phyloP scores from a whole-genome alignment of 30 jellyfish, hydroid and myxozoan genomes.

The Turritopsis rubra region DNA sequence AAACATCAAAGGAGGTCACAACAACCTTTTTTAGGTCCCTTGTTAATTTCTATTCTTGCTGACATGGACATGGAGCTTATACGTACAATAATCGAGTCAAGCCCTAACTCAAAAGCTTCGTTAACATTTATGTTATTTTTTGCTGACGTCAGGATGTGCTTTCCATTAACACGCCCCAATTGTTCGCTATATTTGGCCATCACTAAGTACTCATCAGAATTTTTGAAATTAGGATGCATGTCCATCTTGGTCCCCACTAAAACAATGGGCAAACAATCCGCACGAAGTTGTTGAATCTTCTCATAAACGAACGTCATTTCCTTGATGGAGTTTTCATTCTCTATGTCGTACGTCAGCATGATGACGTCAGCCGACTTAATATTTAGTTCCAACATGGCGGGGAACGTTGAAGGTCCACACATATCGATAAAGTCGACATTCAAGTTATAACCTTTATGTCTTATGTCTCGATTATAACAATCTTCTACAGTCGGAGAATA shows the following conservation, averaged over 20 bases:
- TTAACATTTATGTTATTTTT: slow-evolving; percentile 28
- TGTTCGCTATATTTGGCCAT: not conserved
- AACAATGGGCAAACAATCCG: slow-evolving; percentile 27
- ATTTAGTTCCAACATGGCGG: slow-evolving; percentile 39
- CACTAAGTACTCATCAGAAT: not conserved
- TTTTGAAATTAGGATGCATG: not conserved
- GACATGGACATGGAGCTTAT: not conserved
- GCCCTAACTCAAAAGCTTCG: slow-evolving; percentile 39
- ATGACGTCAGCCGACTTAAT: slow-evolving; percentile 29
- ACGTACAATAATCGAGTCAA: slow-evolving; percentile 15
- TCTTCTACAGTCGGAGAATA: slow-evolving; percentile 40
- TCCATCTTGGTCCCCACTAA: slow-evolving; percentile 33
- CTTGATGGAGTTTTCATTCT: slow-evolving; percentile 24
- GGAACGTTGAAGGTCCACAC: slow-evolving; percentile 30
- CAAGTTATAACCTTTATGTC: slow-evolving; percentile 12
- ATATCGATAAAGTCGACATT: slow-evolving; percentile 31
- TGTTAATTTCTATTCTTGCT: not conserved
- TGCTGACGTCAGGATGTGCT: slow-evolving; percentile 40
- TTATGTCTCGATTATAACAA: slow-evolving; percentile 28
- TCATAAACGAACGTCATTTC: slow-evolving; percentile 3
- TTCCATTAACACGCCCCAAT: not conserved
- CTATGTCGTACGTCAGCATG: slow-evolving; percentile 28
- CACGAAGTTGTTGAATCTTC: slow-evolving; percentile 12
- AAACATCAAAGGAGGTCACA: not conserved
- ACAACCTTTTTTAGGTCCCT: not conserved